Evolutionary conservation across 2,113 vertebrate genomes (phyloP), one percentile per base, ranked within the genome.

Genomic region (Gavialis gangeticus): DNA sequence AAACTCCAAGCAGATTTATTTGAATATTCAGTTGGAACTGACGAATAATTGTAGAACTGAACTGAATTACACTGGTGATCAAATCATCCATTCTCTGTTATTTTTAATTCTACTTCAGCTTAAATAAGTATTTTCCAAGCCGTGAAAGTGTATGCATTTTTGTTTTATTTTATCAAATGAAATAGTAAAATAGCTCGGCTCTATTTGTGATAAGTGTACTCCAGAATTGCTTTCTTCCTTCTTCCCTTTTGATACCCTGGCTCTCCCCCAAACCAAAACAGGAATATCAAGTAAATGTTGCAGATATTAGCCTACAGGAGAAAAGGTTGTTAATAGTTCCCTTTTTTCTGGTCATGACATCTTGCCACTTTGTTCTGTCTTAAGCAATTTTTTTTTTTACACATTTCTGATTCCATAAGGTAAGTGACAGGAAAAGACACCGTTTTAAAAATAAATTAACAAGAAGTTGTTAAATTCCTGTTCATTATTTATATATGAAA

Each of bases 21-120:
- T 7, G 19, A 12, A 5, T 71, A 30, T 71, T 34, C 30, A 37
- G 30, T 22, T 21, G 30, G 22, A 4, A 18, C 30, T 71, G 67
- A 71, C 22, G 18, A 71, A 30, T 30, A 71, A 22, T 22, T 71
- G 66, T 30, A 37, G 67, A 71, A 11, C 18, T 6, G 28, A 37
- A 71, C 88, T 87, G 81, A 28, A 89, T 25, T 55, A 22, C 66
- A 17, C 30, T 7, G 46, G 92, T 93, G 84, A 85, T 82, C 92
- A 95, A 95, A 63, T 93, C 93, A 91, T 90, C 37, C 17, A 56
- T 86, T 87, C 91, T 93, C 79, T 79, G 82, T 95, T 95, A 89
- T 95, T 96, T 97, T 97, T 96, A 92, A 85, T 92, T 92, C 86
- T 34, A 25, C 80, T 87, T 69, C 82, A 95, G 82, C 63, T 85